phyloP scores from a whole-genome alignment of 37 sponge, comb jelly and placozoan genomes.

The Chondrosia reniformis region DNA sequence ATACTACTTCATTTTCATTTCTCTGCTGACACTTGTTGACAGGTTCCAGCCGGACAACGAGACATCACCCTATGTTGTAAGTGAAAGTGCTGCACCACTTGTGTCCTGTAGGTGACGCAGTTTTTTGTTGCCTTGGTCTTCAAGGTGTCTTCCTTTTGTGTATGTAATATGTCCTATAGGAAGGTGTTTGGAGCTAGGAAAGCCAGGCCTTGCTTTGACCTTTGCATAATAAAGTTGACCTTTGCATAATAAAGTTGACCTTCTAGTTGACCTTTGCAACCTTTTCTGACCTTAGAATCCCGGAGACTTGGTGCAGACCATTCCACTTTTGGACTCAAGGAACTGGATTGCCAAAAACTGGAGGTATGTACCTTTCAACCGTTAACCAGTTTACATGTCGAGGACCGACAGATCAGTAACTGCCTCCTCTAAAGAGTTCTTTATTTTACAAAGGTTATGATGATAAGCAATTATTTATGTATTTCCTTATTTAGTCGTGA shows the following conservation, averaged over 20 bases:
- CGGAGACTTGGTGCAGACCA: not conserved
- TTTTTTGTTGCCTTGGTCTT: not conserved
- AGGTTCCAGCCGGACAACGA: no score
- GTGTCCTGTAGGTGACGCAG: no score
- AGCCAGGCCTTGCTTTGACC: not conserved
- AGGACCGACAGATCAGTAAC: no score
- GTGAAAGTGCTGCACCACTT: no score
- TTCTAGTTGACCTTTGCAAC: not conserved
- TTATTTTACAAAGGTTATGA: no score
- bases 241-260: not conserved
- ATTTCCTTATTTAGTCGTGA: slow-evolving; percentile 26
- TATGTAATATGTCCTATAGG: not conserved
- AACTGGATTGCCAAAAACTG: not conserved
- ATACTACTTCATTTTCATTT: no score
- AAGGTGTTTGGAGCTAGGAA: not conserved
- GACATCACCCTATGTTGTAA: no score
- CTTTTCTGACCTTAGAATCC: not conserved
- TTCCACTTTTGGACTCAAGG: not conserved
- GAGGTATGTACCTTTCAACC: not conserved
- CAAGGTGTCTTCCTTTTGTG: no score
- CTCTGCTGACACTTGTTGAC: no score
- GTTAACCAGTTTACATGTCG: not conserved
- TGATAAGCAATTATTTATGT: not conserved
- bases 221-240: not conserved
- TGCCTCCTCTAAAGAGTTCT: no score